Percentiles rank a stretch among this genome's conserved stretches.
Conservation (phyloP, 1,140 invertebrate species). For the Battus philenor region DNA sequence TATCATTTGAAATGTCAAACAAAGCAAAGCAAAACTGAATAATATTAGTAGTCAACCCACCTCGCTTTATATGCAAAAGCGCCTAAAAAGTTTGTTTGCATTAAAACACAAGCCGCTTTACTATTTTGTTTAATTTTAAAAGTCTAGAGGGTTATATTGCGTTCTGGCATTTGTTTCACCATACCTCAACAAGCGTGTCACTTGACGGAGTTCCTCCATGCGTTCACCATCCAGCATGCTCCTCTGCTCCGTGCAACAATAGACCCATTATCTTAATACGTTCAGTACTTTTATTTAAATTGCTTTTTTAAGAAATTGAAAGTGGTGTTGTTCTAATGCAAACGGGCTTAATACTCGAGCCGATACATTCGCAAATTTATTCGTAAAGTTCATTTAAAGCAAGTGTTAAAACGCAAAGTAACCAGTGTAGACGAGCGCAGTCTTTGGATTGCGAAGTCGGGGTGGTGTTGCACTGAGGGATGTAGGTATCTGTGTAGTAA, state of each 20-base stretch:
- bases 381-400: slow-evolving; percentile 62
- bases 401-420: slow-evolving; percentile 73
- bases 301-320: slow-evolving; percentile 25
- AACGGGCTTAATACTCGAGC: slow-evolving; percentile 63
- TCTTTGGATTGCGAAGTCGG: slow-evolving; percentile 62
- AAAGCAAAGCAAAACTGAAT: slow-evolving; percentile 74
- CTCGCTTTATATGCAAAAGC: slow-evolving; percentile 76
- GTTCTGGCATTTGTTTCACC: slow-evolving; percentile 72
- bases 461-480: slow-evolving; percentile 74
- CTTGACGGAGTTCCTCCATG: slow-evolving; percentile 41
- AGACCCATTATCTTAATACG: slow-evolving; percentile 36
- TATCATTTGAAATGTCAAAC: slow-evolving; percentile 47
- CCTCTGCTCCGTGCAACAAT: slow-evolving; percentile 31
- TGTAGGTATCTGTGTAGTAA: slow-evolving; percentile 82
- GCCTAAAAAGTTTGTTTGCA: slow-evolving; percentile 76
- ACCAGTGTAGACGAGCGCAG: slow-evolving; percentile 68
- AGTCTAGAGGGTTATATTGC: slow-evolving; percentile 75
- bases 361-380: slow-evolving; percentile 60
- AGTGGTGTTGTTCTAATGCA: slow-evolving; percentile 74
- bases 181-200: slow-evolving; percentile 40
- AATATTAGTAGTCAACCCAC: slow-evolving; percentile 73
- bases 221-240: slow-evolving; percentile 53
- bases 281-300: slow-evolving; percentile 8
- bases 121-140: slow-evolving; percentile 72
- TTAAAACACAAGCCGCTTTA: slow-evolving; percentile 75